These are phyloP conservation scores for Aphaenogaster floridana DNA, from an alignment of 1,140 invertebrate genomes.

Conservation along the genomic window DNA sequence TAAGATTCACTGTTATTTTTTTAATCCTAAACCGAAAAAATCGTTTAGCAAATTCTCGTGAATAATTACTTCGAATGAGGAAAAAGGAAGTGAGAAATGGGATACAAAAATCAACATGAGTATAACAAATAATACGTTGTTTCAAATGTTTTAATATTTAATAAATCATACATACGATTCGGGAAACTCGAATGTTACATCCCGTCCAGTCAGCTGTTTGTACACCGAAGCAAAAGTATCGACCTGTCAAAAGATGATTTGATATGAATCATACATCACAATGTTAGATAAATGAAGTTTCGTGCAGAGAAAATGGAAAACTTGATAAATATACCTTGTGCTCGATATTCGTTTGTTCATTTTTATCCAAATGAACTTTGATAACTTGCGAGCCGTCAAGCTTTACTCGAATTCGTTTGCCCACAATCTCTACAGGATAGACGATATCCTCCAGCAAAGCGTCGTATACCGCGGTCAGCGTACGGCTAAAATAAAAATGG, in stretches of 20 bases:
- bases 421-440: slow-evolving; percentile 99
- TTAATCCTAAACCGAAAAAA: not conserved
- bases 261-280: not conserved
- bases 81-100: not conserved
- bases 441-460: slow-evolving; percentile 98
- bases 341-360: slow-evolving; percentile 99
- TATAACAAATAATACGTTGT: slow-evolving; percentile 35
- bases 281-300: not conserved
- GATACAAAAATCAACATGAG: not conserved
- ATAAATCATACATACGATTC: slow-evolving; percentile 96
- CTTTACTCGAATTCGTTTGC: slow-evolving; percentile 98
- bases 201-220: slow-evolving; percentile 99
- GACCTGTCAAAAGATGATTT: slow-evolving; percentile 90
- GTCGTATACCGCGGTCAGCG: slow-evolving; percentile 99
- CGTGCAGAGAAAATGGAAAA: not conserved
- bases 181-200: slow-evolving; percentile 99
- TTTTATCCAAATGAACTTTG: slow-evolving; percentile 99
- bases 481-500: slow-evolving; percentile 90
- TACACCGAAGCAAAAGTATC: slow-evolving; percentile 99
- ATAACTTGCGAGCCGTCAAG: slow-evolving; percentile 98
- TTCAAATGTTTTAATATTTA: slow-evolving; percentile 84
- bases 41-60: not conserved
- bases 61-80: not conserved
- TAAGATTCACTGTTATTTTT: too few relatives aligned
- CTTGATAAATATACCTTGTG: slow-evolving; percentile 93